A percentile compares a stretch with the other conserved stretches of the same genome.
These are phyloP conservation scores for Clanis bilineata DNA, from an alignment of 2,888 invertebrate species.

Conservation along the genomic window DNA sequence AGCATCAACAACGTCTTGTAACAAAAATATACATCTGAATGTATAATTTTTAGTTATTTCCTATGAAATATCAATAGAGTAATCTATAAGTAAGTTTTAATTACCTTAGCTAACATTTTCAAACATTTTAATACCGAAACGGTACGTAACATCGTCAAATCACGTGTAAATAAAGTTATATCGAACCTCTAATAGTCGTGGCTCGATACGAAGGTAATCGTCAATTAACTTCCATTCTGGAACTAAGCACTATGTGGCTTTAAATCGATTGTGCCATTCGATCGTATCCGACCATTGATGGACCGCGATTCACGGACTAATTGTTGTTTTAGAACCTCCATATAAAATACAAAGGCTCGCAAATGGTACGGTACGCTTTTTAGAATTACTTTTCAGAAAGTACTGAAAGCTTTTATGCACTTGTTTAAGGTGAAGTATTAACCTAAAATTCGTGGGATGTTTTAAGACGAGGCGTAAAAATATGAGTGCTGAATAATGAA, in stretches of 20 bases:
- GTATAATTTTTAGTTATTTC: no score
- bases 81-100: neutral
- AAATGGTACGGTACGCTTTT: slow-evolving; percentile 11
- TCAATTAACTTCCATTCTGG: slow-evolving; percentile 41
- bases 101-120: neutral
- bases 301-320: slow-evolving; percentile 31
- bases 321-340: slow-evolving; percentile 18
- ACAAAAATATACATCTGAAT: no score
- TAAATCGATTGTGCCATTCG: slow-evolving; percentile 39
- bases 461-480: neutral
- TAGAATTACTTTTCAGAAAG: neutral
- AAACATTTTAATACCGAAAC: neutral
- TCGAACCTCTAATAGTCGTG: slow-evolving; percentile 21
- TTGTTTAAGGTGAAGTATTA: slow-evolving; percentile 1
- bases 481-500: neutral
- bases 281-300: slow-evolving; percentile 32
- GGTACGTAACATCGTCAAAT: neutral
- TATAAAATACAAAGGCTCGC: slow-evolving; percentile 10
- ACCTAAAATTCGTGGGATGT: slow-evolving; percentile 1
- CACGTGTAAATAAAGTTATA: slow-evolving; percentile 7
- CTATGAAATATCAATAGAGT: neutral
- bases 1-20: no score
- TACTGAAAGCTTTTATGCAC: slow-evolving; percentile 11
- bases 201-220: slow-evolving; percentile 33
- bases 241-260: slow-evolving; percentile 36